Percentiles rank a stretch among this genome's conserved stretches.
Evolutionary conservation across 2,113 vertebrate genomes (phyloP).

Genomic region (Trinectes maculatus): DNA sequence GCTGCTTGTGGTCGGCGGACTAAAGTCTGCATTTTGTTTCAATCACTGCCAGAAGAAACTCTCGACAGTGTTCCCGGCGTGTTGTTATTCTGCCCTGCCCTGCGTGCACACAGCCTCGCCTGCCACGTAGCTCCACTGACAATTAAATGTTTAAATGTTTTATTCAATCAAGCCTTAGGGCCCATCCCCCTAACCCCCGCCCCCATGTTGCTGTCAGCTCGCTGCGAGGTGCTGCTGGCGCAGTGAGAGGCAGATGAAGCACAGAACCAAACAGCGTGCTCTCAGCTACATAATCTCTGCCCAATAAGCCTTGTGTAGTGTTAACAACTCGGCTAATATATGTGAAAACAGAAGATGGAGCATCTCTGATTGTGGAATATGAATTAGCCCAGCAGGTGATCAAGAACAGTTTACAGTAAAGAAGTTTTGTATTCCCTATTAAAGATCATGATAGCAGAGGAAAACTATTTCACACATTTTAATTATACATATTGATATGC

Average conservation of each 20-base stretch:
- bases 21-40: constrained; percentile 26
- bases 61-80: constrained; percentile 23
- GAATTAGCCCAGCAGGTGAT: constrained; percentile 57
- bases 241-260: constrained; percentile 78
- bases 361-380: constrained; percentile 60
- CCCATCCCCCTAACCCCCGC: no score
- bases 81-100: constrained; percentile 49
- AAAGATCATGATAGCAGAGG: constrained; percentile 4
- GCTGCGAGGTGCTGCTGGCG: constrained; percentile 54
- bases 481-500: neutral
- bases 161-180: constrained; percentile 72
- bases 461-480: constrained; percentile 6
- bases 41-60: constrained; percentile 56
- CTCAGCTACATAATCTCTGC: constrained; percentile 38
- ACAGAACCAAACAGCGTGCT: constrained; percentile 47
- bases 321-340: constrained; percentile 53
- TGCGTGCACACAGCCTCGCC: constrained; percentile 17
- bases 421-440: constrained; percentile 34
- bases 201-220: constrained; percentile 35
- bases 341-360: constrained; percentile 29
- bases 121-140: constrained; percentile 57
- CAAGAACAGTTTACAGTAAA: constrained; percentile 28
- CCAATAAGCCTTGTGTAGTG: constrained; percentile 44
- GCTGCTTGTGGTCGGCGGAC: no score
- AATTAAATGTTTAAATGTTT: constrained; percentile 80